Evolutionary conservation across 2,113 vertebrate genomes (phyloP).

Genomic region (Pomatostomus ruficeps): DNA sequence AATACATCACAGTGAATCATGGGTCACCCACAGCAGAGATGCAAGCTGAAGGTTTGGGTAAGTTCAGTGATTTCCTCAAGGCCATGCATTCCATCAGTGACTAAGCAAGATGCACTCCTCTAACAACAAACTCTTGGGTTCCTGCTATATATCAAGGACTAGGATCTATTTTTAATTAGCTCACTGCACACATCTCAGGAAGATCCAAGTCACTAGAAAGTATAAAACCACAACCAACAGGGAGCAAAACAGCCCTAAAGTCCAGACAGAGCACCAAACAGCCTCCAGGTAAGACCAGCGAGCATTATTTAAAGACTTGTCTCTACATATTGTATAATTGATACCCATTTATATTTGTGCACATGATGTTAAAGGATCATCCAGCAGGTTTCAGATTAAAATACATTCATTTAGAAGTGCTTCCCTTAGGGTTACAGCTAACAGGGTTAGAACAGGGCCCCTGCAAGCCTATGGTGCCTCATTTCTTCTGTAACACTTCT

Average conservation of each 20-base stretch:
- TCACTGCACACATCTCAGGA: not conserved
- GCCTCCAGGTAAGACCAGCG: not conserved
- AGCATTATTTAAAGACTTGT: not conserved
- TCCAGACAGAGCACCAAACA: not conserved
- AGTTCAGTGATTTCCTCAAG: not conserved
- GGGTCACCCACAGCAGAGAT: not conserved
- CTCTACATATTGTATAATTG: not conserved
- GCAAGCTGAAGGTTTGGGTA: not conserved
- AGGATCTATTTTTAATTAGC: not conserved
- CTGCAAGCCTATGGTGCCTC: not conserved
- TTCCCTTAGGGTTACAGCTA: not conserved
- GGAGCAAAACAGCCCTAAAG: not conserved
- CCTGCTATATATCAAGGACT: not conserved
- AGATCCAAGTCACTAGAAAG: not conserved
- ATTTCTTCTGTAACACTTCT: not conserved
- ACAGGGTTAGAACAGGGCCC: not conserved
- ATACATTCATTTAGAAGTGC: not conserved
- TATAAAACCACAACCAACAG: not conserved
- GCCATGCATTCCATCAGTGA: not conserved
- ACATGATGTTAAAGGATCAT: not conserved
- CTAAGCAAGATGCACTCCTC: not conserved
- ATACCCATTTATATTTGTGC: not conserved
- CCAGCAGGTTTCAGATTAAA: not conserved
- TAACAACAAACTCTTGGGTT: not conserved
- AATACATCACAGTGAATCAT: not conserved